phyloP scores from a whole-genome alignment of 2,797 vertebrate species.

The Acrossocheilus fasciatus region DNA sequence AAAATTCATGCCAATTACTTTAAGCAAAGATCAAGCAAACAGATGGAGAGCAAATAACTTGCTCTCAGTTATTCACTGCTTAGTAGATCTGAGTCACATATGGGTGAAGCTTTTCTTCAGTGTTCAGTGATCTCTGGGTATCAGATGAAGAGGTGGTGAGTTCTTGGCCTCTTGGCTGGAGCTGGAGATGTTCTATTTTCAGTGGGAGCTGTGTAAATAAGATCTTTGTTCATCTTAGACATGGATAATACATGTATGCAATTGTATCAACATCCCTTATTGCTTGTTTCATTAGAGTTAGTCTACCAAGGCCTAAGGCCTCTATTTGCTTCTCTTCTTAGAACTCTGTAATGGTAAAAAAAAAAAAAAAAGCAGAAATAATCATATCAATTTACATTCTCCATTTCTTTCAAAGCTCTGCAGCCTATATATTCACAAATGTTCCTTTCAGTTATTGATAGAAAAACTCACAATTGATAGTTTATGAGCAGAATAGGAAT shows the following conservation, averaged over 20 bases:
- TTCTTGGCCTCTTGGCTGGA: not conserved
- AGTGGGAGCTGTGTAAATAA: conserved; percentile 4
- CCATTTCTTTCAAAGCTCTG: not conserved
- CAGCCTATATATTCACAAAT: not conserved
- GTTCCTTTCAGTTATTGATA: not conserved
- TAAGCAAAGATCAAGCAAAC: conserved; percentile 21
- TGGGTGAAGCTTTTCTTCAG: not conserved
- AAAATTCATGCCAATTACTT: conserved; percentile 27
- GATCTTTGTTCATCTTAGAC: not conserved
- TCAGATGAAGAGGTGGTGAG: conserved; percentile 2
- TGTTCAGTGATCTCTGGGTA: conserved; percentile 14
- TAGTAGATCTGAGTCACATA: conserved; percentile 22
- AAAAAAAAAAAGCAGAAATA: too few species aligned
- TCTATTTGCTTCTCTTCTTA: not conserved
- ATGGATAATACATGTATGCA: not conserved
- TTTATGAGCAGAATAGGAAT: not conserved
- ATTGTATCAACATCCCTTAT: conserved; percentile 14
- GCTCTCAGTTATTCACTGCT: conserved; percentile 7
- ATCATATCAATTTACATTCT: not conserved
- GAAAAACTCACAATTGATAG: not conserved
- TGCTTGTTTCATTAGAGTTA: conserved; percentile 63
- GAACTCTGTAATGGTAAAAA: not conserved
- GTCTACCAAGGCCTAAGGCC: conserved; percentile 51
- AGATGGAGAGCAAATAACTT: conserved; percentile 23
- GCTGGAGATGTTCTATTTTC: not conserved